Percentiles rank a stretch among this genome's conserved stretches.
phyloP scores from a whole-genome alignment of 1,140 invertebrate genomes.

The Drosophila santomea region DNA sequence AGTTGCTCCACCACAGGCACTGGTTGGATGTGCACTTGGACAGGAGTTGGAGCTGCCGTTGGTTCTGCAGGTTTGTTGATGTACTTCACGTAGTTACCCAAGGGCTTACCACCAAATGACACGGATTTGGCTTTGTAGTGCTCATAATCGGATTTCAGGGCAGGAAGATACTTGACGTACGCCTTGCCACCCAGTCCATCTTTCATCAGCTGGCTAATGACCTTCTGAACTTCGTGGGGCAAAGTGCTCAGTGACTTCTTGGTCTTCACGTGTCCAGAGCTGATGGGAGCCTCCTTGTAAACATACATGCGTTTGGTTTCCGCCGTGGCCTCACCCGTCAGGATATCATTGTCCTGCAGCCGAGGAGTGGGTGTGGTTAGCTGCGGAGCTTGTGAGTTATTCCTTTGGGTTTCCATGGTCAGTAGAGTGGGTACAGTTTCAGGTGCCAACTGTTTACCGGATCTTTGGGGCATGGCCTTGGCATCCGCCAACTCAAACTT shows the following conservation, averaged over 20 bases:
- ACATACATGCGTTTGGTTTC: slow-evolving; percentile 69
- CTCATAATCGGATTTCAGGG: slow-evolving; percentile 68
- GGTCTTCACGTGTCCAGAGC: slow-evolving; percentile 30
- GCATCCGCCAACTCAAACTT: slow-evolving; percentile 78
- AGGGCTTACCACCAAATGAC: slow-evolving; percentile 40
- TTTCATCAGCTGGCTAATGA: slow-evolving; percentile 69
- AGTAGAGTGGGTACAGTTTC: slow-evolving; percentile 26
- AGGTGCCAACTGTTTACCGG: slow-evolving; percentile 28
- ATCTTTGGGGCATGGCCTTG: slow-evolving; percentile 50
- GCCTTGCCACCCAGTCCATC: slow-evolving; percentile 69
- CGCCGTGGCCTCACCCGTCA: slow-evolving; percentile 37
- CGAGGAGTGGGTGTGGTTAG: slow-evolving; percentile 11
- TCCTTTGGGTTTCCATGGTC: slow-evolving; percentile 54
- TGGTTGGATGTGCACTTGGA: slow-evolving; percentile 76
- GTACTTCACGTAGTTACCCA: slow-evolving; percentile 49
- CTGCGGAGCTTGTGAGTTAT: background rate
- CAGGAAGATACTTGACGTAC: slow-evolving; percentile 70
- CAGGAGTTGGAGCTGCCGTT: slow-evolving; percentile 27
- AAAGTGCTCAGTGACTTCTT: slow-evolving; percentile 65
- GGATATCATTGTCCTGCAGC: slow-evolving; percentile 51
- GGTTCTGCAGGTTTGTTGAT: slow-evolving; percentile 21
- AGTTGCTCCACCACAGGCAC: slow-evolving; percentile 79
- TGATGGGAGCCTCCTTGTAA: slow-evolving; percentile 65
- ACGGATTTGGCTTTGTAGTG: slow-evolving; percentile 48
- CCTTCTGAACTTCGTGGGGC: slow-evolving; percentile 78